Percentiles rank a stretch among this genome's conserved stretches.
Conservation (phyloP, 1,140 invertebrate genomes). For the Drosophila kikkawai region DNA sequence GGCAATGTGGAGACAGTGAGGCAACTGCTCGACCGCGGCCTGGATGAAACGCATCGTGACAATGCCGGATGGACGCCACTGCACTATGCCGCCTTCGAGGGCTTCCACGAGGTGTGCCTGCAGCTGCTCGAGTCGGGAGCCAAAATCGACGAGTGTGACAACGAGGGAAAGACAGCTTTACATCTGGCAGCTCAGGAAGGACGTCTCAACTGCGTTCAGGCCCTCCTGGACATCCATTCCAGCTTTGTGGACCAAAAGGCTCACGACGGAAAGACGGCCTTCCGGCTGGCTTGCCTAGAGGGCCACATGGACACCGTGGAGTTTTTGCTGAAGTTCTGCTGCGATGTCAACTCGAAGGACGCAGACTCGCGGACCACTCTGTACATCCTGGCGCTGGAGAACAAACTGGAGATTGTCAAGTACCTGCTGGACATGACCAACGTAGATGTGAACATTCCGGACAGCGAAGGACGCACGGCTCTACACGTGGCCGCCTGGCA, state of each 20-base stretch:
- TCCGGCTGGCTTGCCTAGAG: slow-evolving; percentile 88
- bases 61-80: slow-evolving; percentile 97
- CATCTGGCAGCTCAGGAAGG: slow-evolving; percentile 96
- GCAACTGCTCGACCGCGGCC: slow-evolving; percentile 93
- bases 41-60: slow-evolving; percentile 96
- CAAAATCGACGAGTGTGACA: slow-evolving; percentile 95
- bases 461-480: slow-evolving; percentile 96
- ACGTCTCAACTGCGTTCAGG: slow-evolving; percentile 85
- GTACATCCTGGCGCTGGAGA: slow-evolving; percentile 96
- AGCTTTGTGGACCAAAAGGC: slow-evolving; percentile 92
- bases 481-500: slow-evolving; percentile 98
- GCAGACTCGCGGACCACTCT: slow-evolving; percentile 96
- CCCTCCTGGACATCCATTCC: slow-evolving; percentile 78
- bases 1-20: slow-evolving; percentile 94
- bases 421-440: slow-evolving; percentile 92
- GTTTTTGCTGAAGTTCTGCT: slow-evolving; percentile 90
- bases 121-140: slow-evolving; percentile 96
- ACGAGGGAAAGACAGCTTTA: slow-evolving; percentile 96
- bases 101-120: slow-evolving; percentile 94
- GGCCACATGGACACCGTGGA: slow-evolving; percentile 93
- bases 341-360: slow-evolving; percentile 96
- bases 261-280: slow-evolving; percentile 96
- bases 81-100: slow-evolving; percentile 97
- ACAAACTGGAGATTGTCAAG: slow-evolving; percentile 93
- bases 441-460: slow-evolving; percentile 93